phyloP scores from a whole-genome alignment of 2,113 vertebrate species.

The Dendropsophus ebraccatus region DNA sequence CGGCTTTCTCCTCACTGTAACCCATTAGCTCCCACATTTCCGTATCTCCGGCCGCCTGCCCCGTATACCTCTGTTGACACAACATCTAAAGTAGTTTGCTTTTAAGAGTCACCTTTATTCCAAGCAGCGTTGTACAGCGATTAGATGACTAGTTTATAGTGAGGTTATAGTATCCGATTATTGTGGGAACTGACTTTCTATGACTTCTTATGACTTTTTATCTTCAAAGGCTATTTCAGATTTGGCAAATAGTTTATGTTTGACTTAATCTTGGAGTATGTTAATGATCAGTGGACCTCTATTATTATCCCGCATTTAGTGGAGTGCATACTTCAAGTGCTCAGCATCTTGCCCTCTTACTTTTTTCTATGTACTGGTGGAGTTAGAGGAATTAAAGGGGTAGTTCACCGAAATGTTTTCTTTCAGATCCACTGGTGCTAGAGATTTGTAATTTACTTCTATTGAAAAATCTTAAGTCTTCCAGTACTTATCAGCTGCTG shows the following conservation, averaged over 20 bases:
- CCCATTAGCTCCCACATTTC: not conserved
- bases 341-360: too few relatives aligned
- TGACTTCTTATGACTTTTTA: not conserved
- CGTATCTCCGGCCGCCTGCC: not conserved
- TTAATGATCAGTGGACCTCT: not conserved
- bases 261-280: not conserved
- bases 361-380: too few relatives aligned
- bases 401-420: too few relatives aligned
- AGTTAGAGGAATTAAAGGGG: too few relatives aligned
- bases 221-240: not conserved
- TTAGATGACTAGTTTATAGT: not conserved
- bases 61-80: not conserved
- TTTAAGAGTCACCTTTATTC: slow-evolving; percentile 16
- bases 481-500: too few relatives aligned
- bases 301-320: too few relatives aligned
- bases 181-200: not conserved
- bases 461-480: too few relatives aligned
- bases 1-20: not conserved
- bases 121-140: not conserved
- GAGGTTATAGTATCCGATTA: not conserved
- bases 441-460: too few relatives aligned
- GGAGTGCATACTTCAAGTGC: too few relatives aligned
- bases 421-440: too few relatives aligned
- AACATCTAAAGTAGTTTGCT: slow-evolving; percentile 4
- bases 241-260: not conserved